Conservation (phyloP, 2,113 vertebrate species). For the Podocnemis expansa region DNA sequence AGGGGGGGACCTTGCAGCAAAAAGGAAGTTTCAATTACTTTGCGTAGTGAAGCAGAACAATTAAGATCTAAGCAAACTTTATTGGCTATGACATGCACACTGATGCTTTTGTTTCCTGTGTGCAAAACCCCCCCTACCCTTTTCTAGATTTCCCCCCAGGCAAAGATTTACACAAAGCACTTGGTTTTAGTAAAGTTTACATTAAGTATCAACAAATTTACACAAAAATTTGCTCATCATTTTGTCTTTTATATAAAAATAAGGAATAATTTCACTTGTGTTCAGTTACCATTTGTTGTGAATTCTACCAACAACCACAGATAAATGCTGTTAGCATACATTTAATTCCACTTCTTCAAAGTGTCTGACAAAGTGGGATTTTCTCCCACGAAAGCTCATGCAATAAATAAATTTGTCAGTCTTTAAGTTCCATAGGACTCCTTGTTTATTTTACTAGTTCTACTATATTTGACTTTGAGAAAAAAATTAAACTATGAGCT, state of each 20-base stretch:
- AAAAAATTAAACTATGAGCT: conserved; percentile 17
- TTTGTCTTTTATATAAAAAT: background rate
- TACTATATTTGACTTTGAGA: background rate
- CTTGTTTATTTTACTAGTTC: too few relatives aligned
- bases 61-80: conserved; percentile 84
- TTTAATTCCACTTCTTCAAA: too few relatives aligned
- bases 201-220: accelerated
- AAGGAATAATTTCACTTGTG: background rate
- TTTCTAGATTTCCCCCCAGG: background rate
- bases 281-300: background rate
- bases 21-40: conserved; percentile 87
- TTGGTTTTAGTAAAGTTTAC: background rate
- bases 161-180: background rate
- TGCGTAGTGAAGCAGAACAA: conserved; percentile 85
- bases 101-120: conserved; percentile 71
- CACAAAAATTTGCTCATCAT: background rate
- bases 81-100: conserved; percentile 83
- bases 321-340: too few relatives aligned
- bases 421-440: too few relatives aligned
- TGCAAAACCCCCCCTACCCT: background rate
- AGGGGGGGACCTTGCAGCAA: conserved; percentile 13
- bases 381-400: too few relatives aligned
- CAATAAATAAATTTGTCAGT: too few relatives aligned
- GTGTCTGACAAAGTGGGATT: too few relatives aligned
- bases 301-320: background rate